A percentile compares a stretch with the other conserved stretches of the same genome.
These are phyloP conservation scores for Eucriotettix oculatus DNA, from an alignment of 2,888 invertebrate genomes.

Conservation along the genomic window DNA sequence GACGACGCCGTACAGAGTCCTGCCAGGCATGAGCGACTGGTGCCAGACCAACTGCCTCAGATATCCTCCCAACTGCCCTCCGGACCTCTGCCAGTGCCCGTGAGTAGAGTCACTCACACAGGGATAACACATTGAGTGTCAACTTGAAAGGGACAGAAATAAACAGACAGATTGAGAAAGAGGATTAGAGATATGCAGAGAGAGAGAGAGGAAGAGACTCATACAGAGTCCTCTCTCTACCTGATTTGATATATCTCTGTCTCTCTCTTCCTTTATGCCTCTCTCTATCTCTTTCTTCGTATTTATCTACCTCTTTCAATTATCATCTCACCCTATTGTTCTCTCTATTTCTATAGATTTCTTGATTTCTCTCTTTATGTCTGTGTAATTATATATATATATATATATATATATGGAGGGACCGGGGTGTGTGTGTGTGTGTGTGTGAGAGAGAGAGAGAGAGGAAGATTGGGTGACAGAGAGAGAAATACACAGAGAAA, in stretches of 20 bases:
- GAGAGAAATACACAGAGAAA: no score
- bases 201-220: neutral
- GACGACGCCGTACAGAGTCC: slow-evolving; percentile 38
- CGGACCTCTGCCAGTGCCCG: slow-evolving; percentile 62
- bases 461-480: neutral
- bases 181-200: no score
- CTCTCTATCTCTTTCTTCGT: no score
- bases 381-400: no score
- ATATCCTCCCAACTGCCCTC: slow-evolving; percentile 74
- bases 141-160: no score
- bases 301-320: no score
- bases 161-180: neutral
- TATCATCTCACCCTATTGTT: no score
- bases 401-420: neutral
- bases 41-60: slow-evolving; percentile 73
- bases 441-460: neutral
- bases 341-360: no score
- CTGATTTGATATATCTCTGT: no score
- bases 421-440: neutral
- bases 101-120: slow-evolving; percentile 33
- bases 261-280: no score
- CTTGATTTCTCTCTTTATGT: no score
- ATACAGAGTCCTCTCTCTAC: no score
- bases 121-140: neutral
- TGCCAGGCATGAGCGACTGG: slow-evolving; percentile 69